Percentiles rank a stretch among this genome's conserved stretches.
These are phyloP conservation scores for Episyrphus balteatus DNA, from an alignment of 1,140 invertebrate species.

Conservation along the genomic window DNA sequence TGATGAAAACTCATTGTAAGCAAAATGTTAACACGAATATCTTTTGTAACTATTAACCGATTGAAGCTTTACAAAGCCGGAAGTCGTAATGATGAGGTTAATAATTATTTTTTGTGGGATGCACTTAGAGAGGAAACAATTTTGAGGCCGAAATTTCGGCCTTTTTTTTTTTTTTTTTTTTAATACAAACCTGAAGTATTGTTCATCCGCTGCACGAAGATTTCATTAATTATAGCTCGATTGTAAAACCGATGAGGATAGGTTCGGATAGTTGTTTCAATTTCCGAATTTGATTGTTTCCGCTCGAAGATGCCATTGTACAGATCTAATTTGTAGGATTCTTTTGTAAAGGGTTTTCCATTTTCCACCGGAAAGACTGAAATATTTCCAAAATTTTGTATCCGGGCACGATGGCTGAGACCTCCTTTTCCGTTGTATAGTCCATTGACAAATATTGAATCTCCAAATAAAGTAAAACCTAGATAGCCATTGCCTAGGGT, in stretches of 20 bases:
- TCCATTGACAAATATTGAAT: conserved; percentile 46
- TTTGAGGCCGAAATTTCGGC: too few species aligned
- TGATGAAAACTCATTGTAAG: neutral
- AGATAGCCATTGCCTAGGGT: conserved; percentile 46
- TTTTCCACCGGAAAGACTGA: conserved; percentile 13
- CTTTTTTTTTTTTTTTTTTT: too few species aligned
- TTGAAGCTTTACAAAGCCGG: too few species aligned
- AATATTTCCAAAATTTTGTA: conserved; percentile 46
- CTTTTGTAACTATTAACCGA: too few species aligned
- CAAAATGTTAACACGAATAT: too few species aligned
- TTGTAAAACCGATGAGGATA: conserved; percentile 46
- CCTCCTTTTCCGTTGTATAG: conserved; percentile 44
- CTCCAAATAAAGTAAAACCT: conserved; percentile 45
- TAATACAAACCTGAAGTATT: conserved; percentile 1
- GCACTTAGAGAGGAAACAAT: too few species aligned
- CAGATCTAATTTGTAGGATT: conserved; percentile 24
- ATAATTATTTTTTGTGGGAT: too few species aligned
- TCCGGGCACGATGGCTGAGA: conserved; percentile 42
- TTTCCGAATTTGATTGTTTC: conserved; percentile 37
- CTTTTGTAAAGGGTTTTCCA: neutral
- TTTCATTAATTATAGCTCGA: conserved; percentile 44
- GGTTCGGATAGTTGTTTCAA: conserved; percentile 40
- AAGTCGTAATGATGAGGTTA: too few species aligned
- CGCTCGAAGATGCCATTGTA: conserved; percentile 37
- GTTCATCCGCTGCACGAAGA: conserved; percentile 15